Evolutionary conservation across 2,888 invertebrate genomes (phyloP).

Genomic region (Spisula subtruncata): DNA sequence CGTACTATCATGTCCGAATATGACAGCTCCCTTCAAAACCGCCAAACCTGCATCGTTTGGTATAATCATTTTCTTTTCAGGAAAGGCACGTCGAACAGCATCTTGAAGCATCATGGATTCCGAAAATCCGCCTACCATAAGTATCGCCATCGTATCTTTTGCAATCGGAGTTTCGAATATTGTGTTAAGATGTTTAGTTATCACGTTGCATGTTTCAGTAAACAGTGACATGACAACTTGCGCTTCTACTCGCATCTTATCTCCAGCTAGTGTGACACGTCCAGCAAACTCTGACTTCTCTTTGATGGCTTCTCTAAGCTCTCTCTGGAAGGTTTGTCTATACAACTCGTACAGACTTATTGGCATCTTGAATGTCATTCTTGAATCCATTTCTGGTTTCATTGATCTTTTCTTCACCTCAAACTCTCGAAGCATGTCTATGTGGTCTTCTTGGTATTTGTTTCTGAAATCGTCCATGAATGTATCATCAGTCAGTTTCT

Average conservation of each 20-base stretch:
- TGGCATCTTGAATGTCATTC: constrained; percentile 57
- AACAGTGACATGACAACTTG: constrained; percentile 34
- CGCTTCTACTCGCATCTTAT: constrained; percentile 56
- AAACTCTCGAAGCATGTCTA: constrained; percentile 59
- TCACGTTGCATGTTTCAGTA: background rate
- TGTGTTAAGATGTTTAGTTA: background rate
- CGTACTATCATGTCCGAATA: constrained; percentile 58
- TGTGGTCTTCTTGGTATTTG: constrained; percentile 48
- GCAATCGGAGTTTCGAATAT: constrained; percentile 35
- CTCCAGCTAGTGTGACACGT: constrained; percentile 52
- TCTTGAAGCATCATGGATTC: constrained; percentile 60
- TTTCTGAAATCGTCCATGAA: constrained; percentile 38
- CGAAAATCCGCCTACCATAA: constrained; percentile 70
- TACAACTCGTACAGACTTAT: constrained; percentile 43
- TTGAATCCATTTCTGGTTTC: constrained; percentile 41
- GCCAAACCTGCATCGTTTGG: constrained; percentile 64
- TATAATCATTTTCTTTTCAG: constrained; percentile 48
- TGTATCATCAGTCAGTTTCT: constrained; percentile 20
- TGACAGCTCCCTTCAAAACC: constrained; percentile 66
- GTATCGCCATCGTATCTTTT: constrained; percentile 39
- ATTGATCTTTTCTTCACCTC: constrained; percentile 64
- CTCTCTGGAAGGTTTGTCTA: constrained; percentile 43
- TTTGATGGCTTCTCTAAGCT: constrained; percentile 38
- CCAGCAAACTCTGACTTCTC: constrained; percentile 38
- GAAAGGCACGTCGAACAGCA: constrained; percentile 46